phyloP scores from a whole-genome alignment of 2,113 vertebrate species.

The Tragelaphus scriptus region DNA sequence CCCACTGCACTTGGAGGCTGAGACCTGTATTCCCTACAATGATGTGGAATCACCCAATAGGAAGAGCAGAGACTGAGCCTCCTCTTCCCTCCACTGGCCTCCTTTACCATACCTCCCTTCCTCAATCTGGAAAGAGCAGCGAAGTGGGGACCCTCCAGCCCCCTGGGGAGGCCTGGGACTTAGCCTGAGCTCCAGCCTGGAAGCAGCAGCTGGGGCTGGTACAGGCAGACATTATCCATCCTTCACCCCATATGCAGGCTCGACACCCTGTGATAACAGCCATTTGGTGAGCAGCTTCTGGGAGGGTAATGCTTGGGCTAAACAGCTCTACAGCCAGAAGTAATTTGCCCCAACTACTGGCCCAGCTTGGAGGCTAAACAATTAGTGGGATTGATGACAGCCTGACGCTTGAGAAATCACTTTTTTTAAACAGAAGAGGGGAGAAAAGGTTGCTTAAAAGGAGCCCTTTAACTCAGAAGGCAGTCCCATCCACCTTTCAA shows the following conservation, averaged over 20 bases:
- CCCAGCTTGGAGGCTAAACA: conserved; percentile 23
- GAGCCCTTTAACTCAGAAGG: conserved; percentile 49
- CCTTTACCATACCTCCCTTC: background rate
- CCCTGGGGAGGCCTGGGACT: background rate
- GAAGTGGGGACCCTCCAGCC: background rate
- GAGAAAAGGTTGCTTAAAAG: conserved; percentile 20
- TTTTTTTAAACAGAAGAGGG: background rate
- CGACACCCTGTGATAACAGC: background rate
- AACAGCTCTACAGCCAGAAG: background rate
- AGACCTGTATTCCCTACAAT: background rate
- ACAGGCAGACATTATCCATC: background rate
- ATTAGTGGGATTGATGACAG: conserved; percentile 44
- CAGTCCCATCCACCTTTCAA: conserved; percentile 25
- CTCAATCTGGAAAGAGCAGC: background rate
- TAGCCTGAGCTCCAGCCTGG: background rate
- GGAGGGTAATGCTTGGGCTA: background rate
- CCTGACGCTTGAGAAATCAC: background rate
- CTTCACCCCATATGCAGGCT: background rate
- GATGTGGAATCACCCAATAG: background rate
- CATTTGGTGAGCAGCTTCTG: background rate
- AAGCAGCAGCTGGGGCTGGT: background rate
- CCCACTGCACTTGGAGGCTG: background rate
- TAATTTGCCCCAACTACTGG: conserved; percentile 28
- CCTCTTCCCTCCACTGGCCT: background rate
- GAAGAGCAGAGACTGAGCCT: background rate